Evolutionary conservation across 1,140 invertebrate species (phyloP), one percentile per base, ranked within the genome.

Genomic region (Paramacrobiotus metropolitanus): DNA sequence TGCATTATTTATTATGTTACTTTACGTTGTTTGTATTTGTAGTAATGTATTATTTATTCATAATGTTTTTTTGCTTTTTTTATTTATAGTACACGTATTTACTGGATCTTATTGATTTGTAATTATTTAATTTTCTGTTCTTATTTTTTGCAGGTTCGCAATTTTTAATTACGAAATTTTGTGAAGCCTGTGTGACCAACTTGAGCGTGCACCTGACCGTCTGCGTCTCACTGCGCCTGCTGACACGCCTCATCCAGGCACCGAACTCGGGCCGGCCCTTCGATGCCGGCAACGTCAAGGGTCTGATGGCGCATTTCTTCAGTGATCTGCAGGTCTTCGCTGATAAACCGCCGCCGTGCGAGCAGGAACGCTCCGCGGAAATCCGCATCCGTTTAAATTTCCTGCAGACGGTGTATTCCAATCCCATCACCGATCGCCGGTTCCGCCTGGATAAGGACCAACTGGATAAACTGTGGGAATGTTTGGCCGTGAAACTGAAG

Each of bases 261-360:
- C 93, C 92, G 72, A 85, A 89, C 65, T 69, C 31, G 64, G 66
- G 40, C 0, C 83, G 83, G 67, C 92, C 87, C 87, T 87, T 87
- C 2, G 87, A 93, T 68, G 79, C 82, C 40, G n/a, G n/a, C n/a
- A n/a, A n/a, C n/a, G 84, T 90, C 65, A 81, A 87, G 67, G 79
- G 83, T 59, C 89, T 93, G 87, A 87, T 92, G 84, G 79, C 82
- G 18, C 80, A 87, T 71, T 93, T 93, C 73, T 90, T 94, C 65
- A 84, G 84, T 67, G 87, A 92, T 68, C 68, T 81, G 15, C 68
- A 74, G 20, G 68, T 72, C 59, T 79, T 75, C 63, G 74, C 70
- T 61, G 68, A 71, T 24, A 66, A 62, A 28, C 65, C 68, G 29
- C 65, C 64, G 48, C 55, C 60, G 60, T 61, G 64, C 18, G 44